Evolutionary conservation across 2,888 invertebrate species (phyloP), one percentile per base, ranked within the genome.

Genomic region (Octodonta nipae): DNA sequence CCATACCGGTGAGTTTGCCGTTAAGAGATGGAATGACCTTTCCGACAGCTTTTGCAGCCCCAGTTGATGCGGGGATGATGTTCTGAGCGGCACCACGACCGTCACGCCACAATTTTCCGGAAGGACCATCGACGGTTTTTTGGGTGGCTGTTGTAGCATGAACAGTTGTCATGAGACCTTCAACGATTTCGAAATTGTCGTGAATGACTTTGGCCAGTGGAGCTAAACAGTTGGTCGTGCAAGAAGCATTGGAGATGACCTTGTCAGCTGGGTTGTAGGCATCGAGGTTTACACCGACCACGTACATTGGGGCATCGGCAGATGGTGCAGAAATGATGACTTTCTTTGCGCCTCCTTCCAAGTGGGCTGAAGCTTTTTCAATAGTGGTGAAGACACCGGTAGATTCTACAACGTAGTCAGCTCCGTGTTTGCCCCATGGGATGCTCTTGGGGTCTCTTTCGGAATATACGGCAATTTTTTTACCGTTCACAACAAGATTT

Each of bases 271-370:
- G 79, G 49, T 88, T 78, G 58, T 93, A 95, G 13, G 77, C 67
- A 2, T 88, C 83, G 44, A 91, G 74, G 65, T 98, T 98, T 33
- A 98, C 96, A 44, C 96, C 96, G 54, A 83, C 80, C 26, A 98
- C 96, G 51, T 87, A 96, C 95, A 96, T 98, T 12, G 95, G 95
- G n/a, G 95, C 95, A 62, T 98, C 96, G 47, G 91, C 87, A 35
- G 92, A 92, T 25, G 96, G 96, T 10, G 96, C 96, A 7, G 95
- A 91, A 61, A 98, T 96, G 56, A 98, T 78, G 38, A 98, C 93
- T 58, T 91, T 91, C 68, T 91, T 87, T 37, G 92, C 93, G 34
- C 92, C 89, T 43, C 83, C 86, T 50, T 78, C 76, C 59, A 93
- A 71, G 58, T 95, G 93, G 58, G 78, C 76, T 20, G 78, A 75